phyloP scores from a whole-genome alignment of 2,113 vertebrate species.

The Globicephala melas region DNA sequence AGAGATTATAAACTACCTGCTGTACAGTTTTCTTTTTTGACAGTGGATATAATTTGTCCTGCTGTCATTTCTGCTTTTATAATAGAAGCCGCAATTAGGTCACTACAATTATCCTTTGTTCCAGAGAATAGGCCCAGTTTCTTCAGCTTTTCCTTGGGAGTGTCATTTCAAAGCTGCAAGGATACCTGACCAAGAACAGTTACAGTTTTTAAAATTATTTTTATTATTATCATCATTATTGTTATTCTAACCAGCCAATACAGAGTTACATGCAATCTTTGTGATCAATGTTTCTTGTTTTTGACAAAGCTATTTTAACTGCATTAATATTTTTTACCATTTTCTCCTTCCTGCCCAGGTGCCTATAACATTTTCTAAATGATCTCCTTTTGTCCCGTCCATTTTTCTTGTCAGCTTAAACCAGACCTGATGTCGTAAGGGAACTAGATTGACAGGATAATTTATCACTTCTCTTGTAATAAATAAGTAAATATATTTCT shows the following conservation, averaged over 20 bases:
- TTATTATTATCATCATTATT: background rate
- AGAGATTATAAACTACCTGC: constrained; percentile 64
- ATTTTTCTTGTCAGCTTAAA: constrained; percentile 66
- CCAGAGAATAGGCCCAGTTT: constrained; percentile 62
- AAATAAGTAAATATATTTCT: constrained; percentile 15
- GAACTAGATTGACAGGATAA: background rate
- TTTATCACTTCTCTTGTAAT: constrained; percentile 37
- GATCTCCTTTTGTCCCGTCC: constrained; percentile 48
- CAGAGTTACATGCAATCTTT: constrained; percentile 53
- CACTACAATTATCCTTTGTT: constrained; percentile 83
- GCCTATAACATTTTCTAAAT: constrained; percentile 63
- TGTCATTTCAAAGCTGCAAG: constrained; percentile 57
- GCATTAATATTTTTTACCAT: constrained; percentile 75
- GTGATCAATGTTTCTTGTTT: constrained; percentile 78
- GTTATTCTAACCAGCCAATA: constrained; percentile 69
- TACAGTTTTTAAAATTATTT: constrained; percentile 48
- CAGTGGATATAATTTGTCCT: constrained; percentile 76
- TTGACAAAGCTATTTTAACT: constrained; percentile 72
- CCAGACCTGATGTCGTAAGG: constrained; percentile 9
- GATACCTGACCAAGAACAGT: constrained; percentile 67
- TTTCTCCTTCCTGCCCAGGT: constrained; percentile 57
- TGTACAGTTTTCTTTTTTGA: constrained; percentile 72
- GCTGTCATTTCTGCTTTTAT: constrained; percentile 79
- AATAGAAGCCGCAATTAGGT: constrained; percentile 83
- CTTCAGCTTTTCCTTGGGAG: constrained; percentile 75